phyloP scores from a whole-genome alignment of 2,888 invertebrate genomes.

The Arge pagana region DNA sequence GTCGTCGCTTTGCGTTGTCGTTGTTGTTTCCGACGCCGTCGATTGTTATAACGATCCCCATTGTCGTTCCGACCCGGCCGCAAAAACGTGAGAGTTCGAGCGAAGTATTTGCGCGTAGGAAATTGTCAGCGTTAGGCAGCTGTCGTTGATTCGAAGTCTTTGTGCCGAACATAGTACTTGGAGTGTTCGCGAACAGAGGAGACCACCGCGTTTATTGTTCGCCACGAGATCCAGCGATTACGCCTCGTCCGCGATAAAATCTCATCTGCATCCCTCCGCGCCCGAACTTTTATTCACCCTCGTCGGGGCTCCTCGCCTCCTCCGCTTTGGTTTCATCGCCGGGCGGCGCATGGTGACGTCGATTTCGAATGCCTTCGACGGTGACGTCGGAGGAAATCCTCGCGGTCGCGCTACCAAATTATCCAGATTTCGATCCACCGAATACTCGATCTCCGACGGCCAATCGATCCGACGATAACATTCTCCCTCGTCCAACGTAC shows the following conservation, averaged over 20 bases:
- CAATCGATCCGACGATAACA: too few relatives aligned
- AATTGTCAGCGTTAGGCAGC: constrained; percentile 51
- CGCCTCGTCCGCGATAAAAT: constrained; percentile 48
- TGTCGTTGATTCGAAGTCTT: constrained; percentile 54
- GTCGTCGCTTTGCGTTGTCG: too few relatives aligned
- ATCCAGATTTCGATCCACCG: constrained; percentile 22
- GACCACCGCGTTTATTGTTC: constrained; percentile 56
- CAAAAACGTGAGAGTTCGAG: too few relatives aligned
- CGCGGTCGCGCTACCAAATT: constrained; percentile 15
- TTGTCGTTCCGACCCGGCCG: too few relatives aligned
- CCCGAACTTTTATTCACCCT: constrained; percentile 22
- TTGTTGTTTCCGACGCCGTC: too few relatives aligned
- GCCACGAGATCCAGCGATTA: constrained; percentile 54
- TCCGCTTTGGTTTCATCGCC: constrained; percentile 13
- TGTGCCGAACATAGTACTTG: constrained; percentile 50
- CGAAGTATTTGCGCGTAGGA: constrained; percentile 20
- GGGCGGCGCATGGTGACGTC: constrained; percentile 20
- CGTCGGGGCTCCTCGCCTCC: constrained; percentile 22
- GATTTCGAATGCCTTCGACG: constrained; percentile 15
- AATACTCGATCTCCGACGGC: constrained; percentile 24
- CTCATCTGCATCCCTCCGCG: constrained; percentile 55
- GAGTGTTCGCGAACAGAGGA: constrained; percentile 55
- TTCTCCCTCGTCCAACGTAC: too few relatives aligned
- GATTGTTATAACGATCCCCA: too few relatives aligned
- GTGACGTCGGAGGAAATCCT: constrained; percentile 25